phyloP scores from a whole-genome alignment of 2,797 vertebrate genomes.

The Limnodromus scolopaceus region DNA sequence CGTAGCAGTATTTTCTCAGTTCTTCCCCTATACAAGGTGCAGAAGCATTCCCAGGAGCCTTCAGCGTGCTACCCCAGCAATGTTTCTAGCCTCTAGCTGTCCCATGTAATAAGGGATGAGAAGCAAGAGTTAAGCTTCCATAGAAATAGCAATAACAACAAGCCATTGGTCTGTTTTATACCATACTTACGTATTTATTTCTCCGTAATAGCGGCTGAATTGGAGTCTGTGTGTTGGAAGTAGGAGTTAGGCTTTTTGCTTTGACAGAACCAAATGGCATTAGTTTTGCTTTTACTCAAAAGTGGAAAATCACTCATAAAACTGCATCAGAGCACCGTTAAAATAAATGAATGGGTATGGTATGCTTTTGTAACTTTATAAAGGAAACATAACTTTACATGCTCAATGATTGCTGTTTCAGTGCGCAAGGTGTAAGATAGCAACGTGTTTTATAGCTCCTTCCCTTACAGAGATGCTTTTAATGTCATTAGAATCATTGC shows the following conservation, averaged over 20 bases:
- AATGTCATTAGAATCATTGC: constrained; percentile 1
- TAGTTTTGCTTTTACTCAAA: not conserved
- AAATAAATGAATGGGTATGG: not conserved
- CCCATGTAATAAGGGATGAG: constrained; percentile 10
- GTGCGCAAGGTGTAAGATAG: not conserved
- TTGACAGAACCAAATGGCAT: not conserved
- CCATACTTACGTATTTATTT: not conserved
- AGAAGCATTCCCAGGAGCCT: not conserved
- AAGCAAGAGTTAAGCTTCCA: constrained; percentile 32
- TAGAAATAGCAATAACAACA: constrained; percentile 4
- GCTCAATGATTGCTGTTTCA: not conserved
- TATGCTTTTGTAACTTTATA: constrained; percentile 3
- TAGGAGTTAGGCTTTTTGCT: not conserved
- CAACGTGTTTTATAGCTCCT: not conserved
- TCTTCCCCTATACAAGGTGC: not conserved
- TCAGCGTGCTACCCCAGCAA: not conserved
- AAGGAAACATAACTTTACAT: not conserved
- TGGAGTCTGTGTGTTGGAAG: not conserved
- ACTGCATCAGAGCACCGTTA: not conserved
- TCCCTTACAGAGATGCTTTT: not conserved
- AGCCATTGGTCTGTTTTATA: constrained; percentile 27
- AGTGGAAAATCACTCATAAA: constrained; percentile 24
- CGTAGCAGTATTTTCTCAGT: not conserved
- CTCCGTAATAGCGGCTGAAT: constrained; percentile 24
- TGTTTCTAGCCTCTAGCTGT: constrained; percentile 41